phyloP scores from a whole-genome alignment of 2,888 invertebrate genomes.

The Caenorhabditis japonica region DNA sequence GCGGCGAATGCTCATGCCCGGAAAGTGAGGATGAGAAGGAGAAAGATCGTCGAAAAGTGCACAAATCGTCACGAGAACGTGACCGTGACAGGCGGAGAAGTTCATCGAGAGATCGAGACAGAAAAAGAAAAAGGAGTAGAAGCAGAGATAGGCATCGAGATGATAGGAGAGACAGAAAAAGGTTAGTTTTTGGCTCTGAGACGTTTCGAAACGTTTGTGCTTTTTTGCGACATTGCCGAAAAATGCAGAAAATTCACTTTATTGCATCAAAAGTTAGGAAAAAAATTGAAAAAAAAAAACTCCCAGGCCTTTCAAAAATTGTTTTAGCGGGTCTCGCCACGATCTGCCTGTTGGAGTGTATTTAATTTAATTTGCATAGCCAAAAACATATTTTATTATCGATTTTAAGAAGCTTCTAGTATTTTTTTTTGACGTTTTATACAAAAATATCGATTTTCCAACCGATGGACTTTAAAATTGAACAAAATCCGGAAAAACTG shows the following conservation, averaged over 20 bases:
- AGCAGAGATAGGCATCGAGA: constrained; percentile 15
- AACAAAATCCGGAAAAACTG: background rate
- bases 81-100: constrained; percentile 42
- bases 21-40: constrained; percentile 66
- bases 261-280: background rate
- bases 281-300: background rate
- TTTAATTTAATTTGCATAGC: too few relatives aligned
- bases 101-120: constrained; percentile 38
- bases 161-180: constrained; percentile 25
- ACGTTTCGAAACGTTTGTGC: too few relatives aligned
- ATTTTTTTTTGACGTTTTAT: too few relatives aligned
- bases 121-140: constrained; percentile 27
- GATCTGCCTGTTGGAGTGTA: too few relatives aligned
- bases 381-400: too few relatives aligned
- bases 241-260: background rate
- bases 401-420: too few relatives aligned
- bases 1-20: constrained; percentile 75
- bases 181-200: constrained; percentile 14
- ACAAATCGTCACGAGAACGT: constrained; percentile 47
- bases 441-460: too few relatives aligned
- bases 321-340: background rate
- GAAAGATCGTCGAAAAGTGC: constrained; percentile 51
- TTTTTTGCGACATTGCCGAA: background rate
- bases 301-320: too few relatives aligned
- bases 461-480: too few relatives aligned